A percentile compares a stretch with the other conserved stretches of the same genome.
Evolutionary conservation across 1,140 invertebrate genomes (phyloP).

Genomic region (Penaeus vannamei): DNA sequence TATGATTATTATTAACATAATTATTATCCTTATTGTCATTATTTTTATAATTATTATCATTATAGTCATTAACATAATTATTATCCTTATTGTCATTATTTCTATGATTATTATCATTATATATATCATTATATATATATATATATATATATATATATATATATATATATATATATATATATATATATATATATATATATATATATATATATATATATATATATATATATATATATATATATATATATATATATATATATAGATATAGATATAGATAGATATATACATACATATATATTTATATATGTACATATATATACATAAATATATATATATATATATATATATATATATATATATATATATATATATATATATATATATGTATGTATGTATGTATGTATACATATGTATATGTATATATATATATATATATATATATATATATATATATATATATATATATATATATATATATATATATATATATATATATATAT

Average conservation of each 20-base stretch:
- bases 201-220: neutral
- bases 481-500: slow-evolving; percentile 9
- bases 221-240: slow-evolving; percentile 4
- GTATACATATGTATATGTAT: slow-evolving; percentile 9
- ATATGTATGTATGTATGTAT: neutral
- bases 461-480: slow-evolving; percentile 41
- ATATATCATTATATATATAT: too few species aligned
- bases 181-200: slow-evolving; percentile 20
- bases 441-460: slow-evolving; percentile 45
- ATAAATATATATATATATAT: neutral
- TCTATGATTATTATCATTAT: too few species aligned
- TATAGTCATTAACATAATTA: too few species aligned
- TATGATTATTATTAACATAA: too few species aligned
- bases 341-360: neutral
- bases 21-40: too few species aligned
- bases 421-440: slow-evolving; percentile 35
- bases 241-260: slow-evolving; percentile 18
- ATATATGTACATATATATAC: slow-evolving; percentile 7
- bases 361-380: neutral
- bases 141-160: slow-evolving; percentile 16
- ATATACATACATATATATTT: slow-evolving; percentile 5
- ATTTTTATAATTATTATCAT: too few species aligned
- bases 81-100: too few species aligned
- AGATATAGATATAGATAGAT: slow-evolving; percentile 9
- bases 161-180: slow-evolving; percentile 18